Conservation (phyloP, 2,888 invertebrate genomes). For the Anthrax anthrax region DNA sequence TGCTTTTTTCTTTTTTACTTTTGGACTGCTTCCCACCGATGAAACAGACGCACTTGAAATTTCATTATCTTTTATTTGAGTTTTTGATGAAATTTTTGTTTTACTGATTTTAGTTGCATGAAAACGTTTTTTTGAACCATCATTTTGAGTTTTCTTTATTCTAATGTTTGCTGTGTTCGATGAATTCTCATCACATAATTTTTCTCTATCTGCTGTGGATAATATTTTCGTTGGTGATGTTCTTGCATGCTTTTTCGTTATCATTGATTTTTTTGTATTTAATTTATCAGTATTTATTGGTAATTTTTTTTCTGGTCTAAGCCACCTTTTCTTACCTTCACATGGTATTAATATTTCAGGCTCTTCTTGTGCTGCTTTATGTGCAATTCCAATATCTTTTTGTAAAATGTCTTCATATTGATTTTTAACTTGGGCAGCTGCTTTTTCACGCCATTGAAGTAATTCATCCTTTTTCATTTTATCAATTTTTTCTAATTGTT, state of each 20-base stretch:
- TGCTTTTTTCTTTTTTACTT: not conserved
- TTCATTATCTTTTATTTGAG: not conserved
- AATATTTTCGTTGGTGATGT: not conserved
- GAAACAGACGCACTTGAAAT: not conserved
- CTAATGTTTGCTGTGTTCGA: not conserved
- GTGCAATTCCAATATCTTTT: conserved; percentile 5
- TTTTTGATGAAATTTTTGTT: not conserved
- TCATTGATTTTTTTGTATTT: not conserved
- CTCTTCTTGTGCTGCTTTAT: conserved; percentile 6
- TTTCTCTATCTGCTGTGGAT: too few species aligned
- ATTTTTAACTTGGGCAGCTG: conserved; percentile 1
- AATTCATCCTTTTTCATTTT: conserved; percentile 37
- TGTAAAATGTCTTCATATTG: conserved; percentile 1
- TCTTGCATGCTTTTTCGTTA: not conserved
- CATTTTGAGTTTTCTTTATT: not conserved
- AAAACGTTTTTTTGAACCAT: not conserved
- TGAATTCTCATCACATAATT: not conserved
- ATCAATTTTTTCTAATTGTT: conserved; percentile 37
- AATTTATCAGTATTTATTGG: not conserved
- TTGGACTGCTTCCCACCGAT: not conserved
- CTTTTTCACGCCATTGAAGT: conserved; percentile 24
- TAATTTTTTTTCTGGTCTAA: not conserved
- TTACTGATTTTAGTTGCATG: not conserved
- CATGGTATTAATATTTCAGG: not conserved
- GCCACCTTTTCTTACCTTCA: too few species aligned